Conservation (phyloP, 1,140 invertebrate genomes). For the Anastrepha ludens region DNA sequence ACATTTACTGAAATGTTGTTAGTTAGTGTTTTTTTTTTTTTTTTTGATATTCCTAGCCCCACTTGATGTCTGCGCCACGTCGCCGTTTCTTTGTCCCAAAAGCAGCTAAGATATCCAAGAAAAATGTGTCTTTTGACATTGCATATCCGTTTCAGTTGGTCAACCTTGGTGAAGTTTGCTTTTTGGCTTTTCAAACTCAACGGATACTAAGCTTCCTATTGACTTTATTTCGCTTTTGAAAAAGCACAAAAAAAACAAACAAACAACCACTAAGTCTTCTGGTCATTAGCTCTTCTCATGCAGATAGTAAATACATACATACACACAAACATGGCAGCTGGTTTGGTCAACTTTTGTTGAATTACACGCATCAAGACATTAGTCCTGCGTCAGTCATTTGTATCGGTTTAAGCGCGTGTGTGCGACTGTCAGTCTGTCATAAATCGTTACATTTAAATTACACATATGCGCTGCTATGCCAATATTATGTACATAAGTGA, state of each 20-base stretch:
- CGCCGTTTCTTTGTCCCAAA: neutral
- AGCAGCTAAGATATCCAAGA: constrained; percentile 7
- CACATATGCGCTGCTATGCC: neutral
- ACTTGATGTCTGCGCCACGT: neutral
- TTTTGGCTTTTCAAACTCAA: neutral
- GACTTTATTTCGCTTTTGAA: neutral
- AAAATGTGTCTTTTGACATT: constrained; percentile 54
- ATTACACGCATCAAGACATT: neutral
- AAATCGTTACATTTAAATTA: constrained; percentile 47
- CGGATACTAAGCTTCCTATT: neutral
- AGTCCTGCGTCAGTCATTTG: neutral
- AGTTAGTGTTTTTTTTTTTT: neutral
- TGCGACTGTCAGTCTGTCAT: constrained; percentile 47
- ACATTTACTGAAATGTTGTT: neutral
- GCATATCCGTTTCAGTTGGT: constrained; percentile 54
- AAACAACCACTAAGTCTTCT: neutral
- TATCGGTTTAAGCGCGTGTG: neutral
- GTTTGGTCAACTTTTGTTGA: neutral
- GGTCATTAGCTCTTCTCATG: neutral
- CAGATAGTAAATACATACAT: neutral
- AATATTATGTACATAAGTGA: neutral
- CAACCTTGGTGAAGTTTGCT: neutral
- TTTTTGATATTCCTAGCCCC: neutral
- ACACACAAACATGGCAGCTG: neutral
- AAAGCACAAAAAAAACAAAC: neutral